Evolutionary conservation across 2,888 invertebrate genomes (phyloP), one percentile per base, ranked within the genome.

Genomic region (Steromphala cineraria): DNA sequence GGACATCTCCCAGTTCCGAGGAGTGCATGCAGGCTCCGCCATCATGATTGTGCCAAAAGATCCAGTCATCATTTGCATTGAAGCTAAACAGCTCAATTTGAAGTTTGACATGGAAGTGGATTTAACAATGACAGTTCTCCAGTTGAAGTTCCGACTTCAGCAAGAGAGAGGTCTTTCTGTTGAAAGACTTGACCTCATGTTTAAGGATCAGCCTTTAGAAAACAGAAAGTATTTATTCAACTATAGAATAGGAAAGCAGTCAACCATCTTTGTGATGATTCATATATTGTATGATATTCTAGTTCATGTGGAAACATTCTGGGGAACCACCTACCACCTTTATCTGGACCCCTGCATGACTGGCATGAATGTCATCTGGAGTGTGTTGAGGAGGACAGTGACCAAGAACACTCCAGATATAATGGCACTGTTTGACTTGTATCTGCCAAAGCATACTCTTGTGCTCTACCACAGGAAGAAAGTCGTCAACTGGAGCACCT

Each of bases 251-350:
- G 80, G 80, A 36, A 85, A 84, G 67, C 81, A 83, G n/a, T 78
- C 84, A 5, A 85, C 79, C 0, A 46, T 89, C 53, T 83, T 87
- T 81, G 84, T 87, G 1, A 83, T 88, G 78, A 83, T 90, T 21
- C 89, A 89, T 77, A 86, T 87, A n/a, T 84, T 85, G 55, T 86
- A 87, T 81, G 86, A 86, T 67, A 75, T 90, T 24, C 62, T 87
- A 2, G 79, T 89, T 15, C 86, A 89, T 75, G 86, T 91, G 13
- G 87, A 90, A 71, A 91, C 91, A 28, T 92, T 92, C 85, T 92
- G 92, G 92, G 90, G 90, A n/a, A 87, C 83, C 55, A 86, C 85
- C 0, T 91, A 91, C 77, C 81, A 88, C 40, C 81, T 91, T 17
- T 90, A 89, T 75, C 87, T 89, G 2, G 91, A 90, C 67, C 85